Evolutionary conservation across 2,113 vertebrate genomes (phyloP).

Genomic region (Aramus guarauna): DNA sequence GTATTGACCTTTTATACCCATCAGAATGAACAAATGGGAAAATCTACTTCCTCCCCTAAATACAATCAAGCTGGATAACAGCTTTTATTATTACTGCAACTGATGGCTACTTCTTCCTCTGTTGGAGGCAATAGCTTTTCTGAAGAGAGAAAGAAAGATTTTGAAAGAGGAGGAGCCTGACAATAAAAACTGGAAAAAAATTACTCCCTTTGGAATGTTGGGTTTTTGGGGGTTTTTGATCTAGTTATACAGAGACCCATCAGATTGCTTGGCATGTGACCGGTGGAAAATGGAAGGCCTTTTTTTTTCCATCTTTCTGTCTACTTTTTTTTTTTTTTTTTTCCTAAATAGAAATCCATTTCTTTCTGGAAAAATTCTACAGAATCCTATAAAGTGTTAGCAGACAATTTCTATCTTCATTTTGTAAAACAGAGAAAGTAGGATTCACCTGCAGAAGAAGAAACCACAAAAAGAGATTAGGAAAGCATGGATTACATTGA

Average conservation of each 20-base stretch:
- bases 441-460: not conserved
- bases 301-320: not conserved
- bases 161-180: not conserved
- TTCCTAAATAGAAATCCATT: not conserved
- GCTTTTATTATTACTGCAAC: not conserved
- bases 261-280: not conserved
- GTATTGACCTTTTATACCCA: not conserved
- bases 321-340: not conserved
- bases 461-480: not conserved
- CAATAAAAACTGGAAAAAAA: not conserved
- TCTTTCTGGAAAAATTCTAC: not conserved
- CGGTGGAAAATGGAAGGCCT: not conserved
- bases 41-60: not conserved
- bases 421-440: not conserved
- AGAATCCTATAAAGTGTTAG: not conserved
- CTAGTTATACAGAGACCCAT: not conserved
- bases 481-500: not conserved
- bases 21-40: not conserved
- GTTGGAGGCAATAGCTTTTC: not conserved
- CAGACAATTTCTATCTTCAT: not conserved
- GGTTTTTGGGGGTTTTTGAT: not conserved
- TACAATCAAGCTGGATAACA: not conserved
- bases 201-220: not conserved
- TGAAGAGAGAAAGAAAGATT: not conserved
- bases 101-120: not conserved